Base-by-base conservation (phyloP, 2,797 vertebrate genomes). In the Lacerta bilineata region DNA sequence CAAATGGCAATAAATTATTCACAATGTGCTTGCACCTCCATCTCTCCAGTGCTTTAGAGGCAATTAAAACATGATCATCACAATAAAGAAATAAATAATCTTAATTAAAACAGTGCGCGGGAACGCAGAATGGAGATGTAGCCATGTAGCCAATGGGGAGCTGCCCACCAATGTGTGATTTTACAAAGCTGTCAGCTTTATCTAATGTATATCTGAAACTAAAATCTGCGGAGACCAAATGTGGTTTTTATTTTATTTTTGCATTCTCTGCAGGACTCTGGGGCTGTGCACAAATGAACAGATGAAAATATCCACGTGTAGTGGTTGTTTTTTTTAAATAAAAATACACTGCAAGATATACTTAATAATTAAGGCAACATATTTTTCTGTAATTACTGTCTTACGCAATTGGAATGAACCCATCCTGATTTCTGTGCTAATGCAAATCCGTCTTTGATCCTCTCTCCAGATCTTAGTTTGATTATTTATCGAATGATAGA, bases 71-170 rank as follows among this genome's bases (percentile, higher is more conserved):
- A 88, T 85, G 95, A 94, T 93, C 86, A 92, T 86, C 68, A 87
- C 94, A 92, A 95, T 93, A 95, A 96, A 95, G 91, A 96, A 97
- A 96, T 93, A 95, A 96, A 95, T 95, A 96, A 93, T 46, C 88
- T 92, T 97, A 96, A 95, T 96, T 96, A 97, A 96, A 96, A 93
- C 87, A 88, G 77, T 91, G 75, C 93, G 94, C 84, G 15, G 94
- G 93, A 95, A 96, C 89, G 78, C 91, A 36, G 55, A 87, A 89
- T 91, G 92, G 88, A 89, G 36, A 93, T 76, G 66, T 82, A 84
- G 36, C 93, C 50, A 41, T 82, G 80, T 84, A 92, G 86, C 91
- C 95, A 91, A 85, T 75, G 83, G 95, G 90, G 93, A 95, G 89
- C 92, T 94, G 93, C 93, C 94, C 92, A 71, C 94, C 91, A 93